Conservation (phyloP, 2,113 vertebrate species). For the Suncus etruscus region DNA sequence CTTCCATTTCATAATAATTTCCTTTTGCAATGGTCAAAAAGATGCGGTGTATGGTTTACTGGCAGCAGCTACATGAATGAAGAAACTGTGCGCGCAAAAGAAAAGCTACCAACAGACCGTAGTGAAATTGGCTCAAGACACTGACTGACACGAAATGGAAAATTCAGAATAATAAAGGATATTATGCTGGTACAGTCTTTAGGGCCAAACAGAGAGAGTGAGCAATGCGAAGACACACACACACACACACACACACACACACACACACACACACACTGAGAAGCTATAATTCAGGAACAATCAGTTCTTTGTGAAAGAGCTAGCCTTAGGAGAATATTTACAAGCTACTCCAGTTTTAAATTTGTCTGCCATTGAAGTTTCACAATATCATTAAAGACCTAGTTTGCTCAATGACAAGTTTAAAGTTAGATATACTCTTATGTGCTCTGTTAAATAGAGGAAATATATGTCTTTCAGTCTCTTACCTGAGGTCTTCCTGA, state of each 20-base stretch:
- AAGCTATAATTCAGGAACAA: background rate
- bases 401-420: background rate
- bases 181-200: no score
- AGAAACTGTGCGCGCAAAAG: background rate
- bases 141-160: background rate
- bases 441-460: background rate
- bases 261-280: background rate
- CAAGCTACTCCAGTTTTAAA: background rate
- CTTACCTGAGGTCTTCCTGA: slow-evolving; percentile 71
- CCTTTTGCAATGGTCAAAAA: background rate
- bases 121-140: background rate
- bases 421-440: background rate
- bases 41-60: background rate
- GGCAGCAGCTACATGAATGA: background rate
- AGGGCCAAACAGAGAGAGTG: no score
- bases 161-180: background rate
- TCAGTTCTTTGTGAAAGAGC: background rate
- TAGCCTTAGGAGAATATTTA: slow-evolving; percentile 7
- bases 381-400: background rate
- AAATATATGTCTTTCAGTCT: slow-evolving; percentile 1
- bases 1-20: background rate
- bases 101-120: background rate
- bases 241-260: no score
- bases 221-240: background rate
- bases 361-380: background rate